Evolutionary conservation across 2,113 vertebrate species (phyloP).

Genomic region (Rana temporaria): DNA sequence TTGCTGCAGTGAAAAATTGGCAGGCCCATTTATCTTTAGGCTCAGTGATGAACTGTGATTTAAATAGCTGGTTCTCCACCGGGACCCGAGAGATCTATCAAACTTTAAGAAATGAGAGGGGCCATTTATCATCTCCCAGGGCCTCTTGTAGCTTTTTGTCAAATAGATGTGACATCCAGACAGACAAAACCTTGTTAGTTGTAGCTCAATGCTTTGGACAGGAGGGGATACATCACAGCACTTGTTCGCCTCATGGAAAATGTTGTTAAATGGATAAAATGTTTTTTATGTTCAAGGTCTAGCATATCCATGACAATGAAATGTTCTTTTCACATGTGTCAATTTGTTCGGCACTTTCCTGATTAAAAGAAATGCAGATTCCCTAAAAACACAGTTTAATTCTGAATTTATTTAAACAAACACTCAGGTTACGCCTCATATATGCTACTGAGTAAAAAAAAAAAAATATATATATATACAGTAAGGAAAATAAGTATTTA

Average conservation of each 20-base stretch:
- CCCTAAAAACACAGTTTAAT: not conserved
- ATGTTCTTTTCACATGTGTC: not conserved
- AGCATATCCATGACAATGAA: not conserved
- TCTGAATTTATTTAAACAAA: no score
- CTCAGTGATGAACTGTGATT: slow-evolving; percentile 47
- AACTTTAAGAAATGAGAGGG: slow-evolving; percentile 48
- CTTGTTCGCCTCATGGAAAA: slow-evolving; percentile 17
- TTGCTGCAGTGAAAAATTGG: slow-evolving; percentile 46
- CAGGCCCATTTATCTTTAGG: slow-evolving; percentile 44
- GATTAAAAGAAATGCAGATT: not conserved
- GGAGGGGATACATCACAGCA: slow-evolving; percentile 5
- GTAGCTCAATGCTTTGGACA: not conserved
- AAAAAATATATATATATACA: no score
- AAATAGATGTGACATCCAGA: slow-evolving; percentile 41
- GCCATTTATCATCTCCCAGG: slow-evolving; percentile 46
- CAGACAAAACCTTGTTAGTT: slow-evolving; percentile 40
- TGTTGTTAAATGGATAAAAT: not conserved
- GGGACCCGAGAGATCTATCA: slow-evolving; percentile 10
- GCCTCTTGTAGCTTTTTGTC: slow-evolving; percentile 38
- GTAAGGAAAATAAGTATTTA: no score
- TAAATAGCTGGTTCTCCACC: slow-evolving; percentile 12
- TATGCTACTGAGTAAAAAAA: no score
- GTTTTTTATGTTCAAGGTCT: not conserved
- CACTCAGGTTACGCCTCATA: no score
- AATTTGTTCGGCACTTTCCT: slow-evolving; percentile 9